These are phyloP conservation scores for Urechis unicinctus DNA, from an alignment of 2,888 invertebrate species.

Conservation along the genomic window DNA sequence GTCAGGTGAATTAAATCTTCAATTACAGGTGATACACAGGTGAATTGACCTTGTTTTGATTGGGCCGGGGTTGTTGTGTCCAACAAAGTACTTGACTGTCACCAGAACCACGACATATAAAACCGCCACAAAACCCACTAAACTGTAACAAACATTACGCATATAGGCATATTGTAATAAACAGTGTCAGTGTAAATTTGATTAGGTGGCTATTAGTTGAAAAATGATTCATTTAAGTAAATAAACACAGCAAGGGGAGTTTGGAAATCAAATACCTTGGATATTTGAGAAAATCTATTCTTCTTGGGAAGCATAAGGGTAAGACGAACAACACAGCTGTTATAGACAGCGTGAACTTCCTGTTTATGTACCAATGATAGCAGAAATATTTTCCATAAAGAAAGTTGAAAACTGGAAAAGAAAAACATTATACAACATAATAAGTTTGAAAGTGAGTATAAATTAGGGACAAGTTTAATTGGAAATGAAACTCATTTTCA, in stretches of 20 bases:
- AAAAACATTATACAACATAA: conserved; percentile 5
- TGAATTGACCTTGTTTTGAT: conserved; percentile 39
- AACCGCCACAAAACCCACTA: conserved; percentile 57
- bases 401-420: conserved; percentile 51
- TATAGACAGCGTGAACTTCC: conserved; percentile 54
- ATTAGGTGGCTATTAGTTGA: not conserved
- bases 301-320: conserved; percentile 59
- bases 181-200: not conserved
- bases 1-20: not conserved
- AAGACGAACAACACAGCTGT: conserved; percentile 55
- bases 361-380: conserved; percentile 56
- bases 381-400: conserved; percentile 55
- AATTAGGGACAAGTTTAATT: too few species aligned
- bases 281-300: conserved; percentile 59
- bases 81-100: conserved; percentile 46
- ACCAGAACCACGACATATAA: conserved; percentile 57
- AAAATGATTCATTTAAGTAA: not conserved
- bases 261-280: conserved; percentile 47
- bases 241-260: not conserved
- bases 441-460: not conserved
- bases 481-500: too few species aligned
- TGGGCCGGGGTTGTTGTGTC: conserved; percentile 25
- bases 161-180: conserved; percentile 5
- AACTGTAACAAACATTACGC: conserved; percentile 49
- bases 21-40: not conserved